Evolutionary conservation across 2,113 vertebrate genomes (phyloP), one percentile per base, ranked within the genome.

Genomic region (Megaleporinus macrocephalus): DNA sequence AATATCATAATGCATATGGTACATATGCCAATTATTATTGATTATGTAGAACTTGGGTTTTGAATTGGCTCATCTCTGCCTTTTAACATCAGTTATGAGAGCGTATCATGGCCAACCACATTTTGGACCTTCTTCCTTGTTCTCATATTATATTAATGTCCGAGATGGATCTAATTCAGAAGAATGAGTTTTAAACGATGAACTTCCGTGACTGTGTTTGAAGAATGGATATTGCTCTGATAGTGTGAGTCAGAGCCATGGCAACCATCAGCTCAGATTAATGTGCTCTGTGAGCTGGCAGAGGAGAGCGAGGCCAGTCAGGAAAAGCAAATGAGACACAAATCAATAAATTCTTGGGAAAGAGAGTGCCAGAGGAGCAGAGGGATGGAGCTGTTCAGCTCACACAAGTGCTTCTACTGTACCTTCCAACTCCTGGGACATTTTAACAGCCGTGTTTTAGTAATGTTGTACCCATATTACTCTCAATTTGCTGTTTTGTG

Each of bases 241-340:
- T 85, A 83, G 85, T 76, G 85, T 86, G 86, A 87, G 88, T 86
- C 86, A 91, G 84, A 92, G 88, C 91, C 91, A 93, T 93, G 89
- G 91, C 87, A 93, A 92, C 92, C 87, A 87, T 92, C 84, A 84
- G 82, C 86, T 90, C 53, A 79, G 88, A 92, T 91, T 87, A 91
- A 90, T 90, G 87, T 90, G 83, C 86, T 87, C 81, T 33, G 82
- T 66, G 73, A 90, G 86, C 77, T 90, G 85, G 88, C 82, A 87
- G 82, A 76, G 86, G 82, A 87, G 80, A 78, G 83, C 49, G 63
- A 33, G 49, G 66, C 27, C 30, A 73, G 49, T 57, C 22, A 51
- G 57, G 57, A 59, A 74, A 66, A 44, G 26, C n/a, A 63, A 69
- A 78, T 13, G 49, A 68, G 59, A 78, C 81, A 73, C 79, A 84